Percentiles rank a stretch among this genome's conserved stretches.
phyloP scores from a whole-genome alignment of 1,140 invertebrate species.

The Drosophila ambigua region DNA sequence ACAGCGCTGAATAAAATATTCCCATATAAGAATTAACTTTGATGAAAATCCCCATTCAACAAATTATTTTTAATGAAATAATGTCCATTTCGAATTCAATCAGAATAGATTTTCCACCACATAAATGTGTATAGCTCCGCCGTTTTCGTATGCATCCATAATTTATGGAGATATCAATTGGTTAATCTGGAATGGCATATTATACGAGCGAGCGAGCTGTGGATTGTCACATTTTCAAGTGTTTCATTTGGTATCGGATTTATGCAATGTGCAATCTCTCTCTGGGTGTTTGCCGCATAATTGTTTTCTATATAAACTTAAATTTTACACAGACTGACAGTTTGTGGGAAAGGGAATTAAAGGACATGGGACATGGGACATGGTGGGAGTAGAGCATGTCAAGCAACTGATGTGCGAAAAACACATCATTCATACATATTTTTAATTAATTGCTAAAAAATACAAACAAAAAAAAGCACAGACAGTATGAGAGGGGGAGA shows the following conservation, averaged over 20 bases:
- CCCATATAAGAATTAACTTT: too few relatives aligned
- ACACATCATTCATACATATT: conserved; percentile 59
- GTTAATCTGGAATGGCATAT: conserved; percentile 45
- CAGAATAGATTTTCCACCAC: too few relatives aligned
- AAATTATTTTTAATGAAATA: conserved; percentile 1
- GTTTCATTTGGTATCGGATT: conserved; percentile 20
- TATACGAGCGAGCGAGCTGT: conserved; percentile 51
- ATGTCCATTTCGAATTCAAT: not conserved
- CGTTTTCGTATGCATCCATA: conserved; percentile 15
- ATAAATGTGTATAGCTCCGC: too few relatives aligned
- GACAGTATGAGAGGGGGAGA: conserved; percentile 13
- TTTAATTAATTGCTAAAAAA: conserved; percentile 75
- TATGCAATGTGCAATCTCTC: conserved; percentile 29
- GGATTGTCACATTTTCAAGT: conserved; percentile 38
- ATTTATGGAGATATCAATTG: conserved; percentile 41
- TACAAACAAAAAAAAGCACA: conserved; percentile 39
- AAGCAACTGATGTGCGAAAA: conserved; percentile 55
- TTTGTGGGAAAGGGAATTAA: conserved; percentile 44
- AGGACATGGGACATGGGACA: conserved; percentile 10
- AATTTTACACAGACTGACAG: conserved; percentile 37
- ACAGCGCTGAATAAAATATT: too few relatives aligned
- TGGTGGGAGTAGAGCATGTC: conserved; percentile 19
- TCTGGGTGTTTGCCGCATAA: conserved; percentile 26
- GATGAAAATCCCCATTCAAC: too few relatives aligned
- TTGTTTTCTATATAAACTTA: conserved; percentile 47